Conservation (phyloP, 2,797 vertebrate genomes). For the Onychomys torridus region DNA sequence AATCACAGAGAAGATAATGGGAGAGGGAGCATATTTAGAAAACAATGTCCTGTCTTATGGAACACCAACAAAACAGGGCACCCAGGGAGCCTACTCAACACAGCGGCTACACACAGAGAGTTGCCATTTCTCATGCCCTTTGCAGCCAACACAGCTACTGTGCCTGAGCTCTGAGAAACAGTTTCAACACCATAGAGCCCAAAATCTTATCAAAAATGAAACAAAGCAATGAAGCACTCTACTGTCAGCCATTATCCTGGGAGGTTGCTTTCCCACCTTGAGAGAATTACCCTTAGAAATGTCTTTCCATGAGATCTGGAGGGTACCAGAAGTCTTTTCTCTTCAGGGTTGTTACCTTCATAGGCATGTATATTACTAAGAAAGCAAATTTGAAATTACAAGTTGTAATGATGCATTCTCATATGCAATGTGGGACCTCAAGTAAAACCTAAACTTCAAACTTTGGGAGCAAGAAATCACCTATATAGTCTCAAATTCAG, state of each 20-base stretch:
- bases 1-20: conserved; percentile 72
- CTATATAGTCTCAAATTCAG: not conserved
- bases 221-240: not conserved
- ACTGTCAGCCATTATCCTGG: not conserved
- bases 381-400: conserved; percentile 42
- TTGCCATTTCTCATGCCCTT: conserved; percentile 41
- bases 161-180: conserved; percentile 16
- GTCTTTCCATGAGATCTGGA: conserved; percentile 25
- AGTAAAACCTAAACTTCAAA: conserved; percentile 35
- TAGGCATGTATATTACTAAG: conserved; percentile 21
- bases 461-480: conserved; percentile 16
- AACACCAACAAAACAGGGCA: conserved; percentile 62
- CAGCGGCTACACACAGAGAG: not conserved
- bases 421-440: conserved; percentile 19
- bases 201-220: conserved; percentile 48
- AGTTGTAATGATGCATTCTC: not conserved
- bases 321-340: not conserved
- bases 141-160: not conserved
- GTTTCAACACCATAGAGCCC: not conserved
- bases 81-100: not conserved
- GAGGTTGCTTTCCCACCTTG: not conserved
- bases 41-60: conserved; percentile 41
- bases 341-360: not conserved
- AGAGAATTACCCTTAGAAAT: not conserved
- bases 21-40: conserved; percentile 71